These are phyloP conservation scores for Boloria selene DNA, from an alignment of 2,888 invertebrate genomes.

Conservation along the genomic window DNA sequence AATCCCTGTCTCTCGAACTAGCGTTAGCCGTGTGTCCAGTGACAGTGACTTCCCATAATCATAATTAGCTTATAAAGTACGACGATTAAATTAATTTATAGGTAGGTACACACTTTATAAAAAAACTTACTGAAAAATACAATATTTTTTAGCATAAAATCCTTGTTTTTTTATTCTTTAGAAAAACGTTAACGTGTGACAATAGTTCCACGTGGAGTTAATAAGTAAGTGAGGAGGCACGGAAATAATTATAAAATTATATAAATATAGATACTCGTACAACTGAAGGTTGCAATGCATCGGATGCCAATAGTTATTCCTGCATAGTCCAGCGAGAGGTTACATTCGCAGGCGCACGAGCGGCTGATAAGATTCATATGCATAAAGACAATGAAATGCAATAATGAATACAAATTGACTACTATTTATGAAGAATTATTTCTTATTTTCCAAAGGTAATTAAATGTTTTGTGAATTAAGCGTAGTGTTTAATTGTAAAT, in stretches of 20 bases:
- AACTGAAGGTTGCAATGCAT: conserved; percentile 32
- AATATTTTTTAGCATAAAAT: neutral
- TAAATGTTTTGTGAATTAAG: neutral
- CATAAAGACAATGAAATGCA: conserved; percentile 33
- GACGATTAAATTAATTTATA: too few relatives aligned
- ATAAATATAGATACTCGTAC: conserved; percentile 27
- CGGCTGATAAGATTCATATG: conserved; percentile 27
- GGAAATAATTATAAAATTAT: conserved; percentile 58
- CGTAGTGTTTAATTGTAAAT: too few relatives aligned
- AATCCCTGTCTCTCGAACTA: too few relatives aligned
- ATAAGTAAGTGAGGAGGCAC: conserved; percentile 45
- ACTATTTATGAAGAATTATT: conserved; percentile 5
- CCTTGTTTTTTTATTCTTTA: neutral
- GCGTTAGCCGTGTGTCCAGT: too few relatives aligned
- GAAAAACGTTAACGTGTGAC: conserved; percentile 16
- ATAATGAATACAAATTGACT: conserved; percentile 21
- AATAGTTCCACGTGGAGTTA: conserved; percentile 36
- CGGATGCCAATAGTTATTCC: conserved; percentile 30
- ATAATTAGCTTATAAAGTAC: too few relatives aligned
- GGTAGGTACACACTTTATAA: too few relatives aligned
- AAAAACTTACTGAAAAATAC: neutral
- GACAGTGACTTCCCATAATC: too few relatives aligned
- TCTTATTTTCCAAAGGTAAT: neutral
- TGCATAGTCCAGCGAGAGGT: conserved; percentile 24
- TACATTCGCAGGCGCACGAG: conserved; percentile 17